phyloP scores from a whole-genome alignment of 2,888 invertebrate species.

The Aromia moschata region DNA sequence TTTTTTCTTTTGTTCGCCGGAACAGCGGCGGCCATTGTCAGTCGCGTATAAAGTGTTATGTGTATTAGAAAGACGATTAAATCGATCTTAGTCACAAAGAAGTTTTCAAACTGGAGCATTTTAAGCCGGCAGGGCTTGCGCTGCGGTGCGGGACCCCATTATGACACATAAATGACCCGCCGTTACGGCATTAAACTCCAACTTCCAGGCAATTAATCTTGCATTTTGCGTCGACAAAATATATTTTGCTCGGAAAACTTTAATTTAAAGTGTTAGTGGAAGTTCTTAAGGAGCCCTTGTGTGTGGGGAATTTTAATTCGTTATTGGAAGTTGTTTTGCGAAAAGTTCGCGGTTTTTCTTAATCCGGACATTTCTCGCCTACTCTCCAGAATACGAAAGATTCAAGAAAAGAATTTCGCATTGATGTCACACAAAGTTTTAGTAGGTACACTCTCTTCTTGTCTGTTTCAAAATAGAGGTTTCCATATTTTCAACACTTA shows the following conservation, averaged over 20 bases:
- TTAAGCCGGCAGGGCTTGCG: neutral
- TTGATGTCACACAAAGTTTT: too few relatives aligned
- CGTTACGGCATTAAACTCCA: conserved; percentile 19
- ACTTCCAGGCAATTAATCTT: conserved; percentile 36
- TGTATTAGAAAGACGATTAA: conserved; percentile 1
- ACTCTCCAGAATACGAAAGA: neutral
- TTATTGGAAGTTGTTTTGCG: neutral
- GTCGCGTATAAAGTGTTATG: too few relatives aligned
- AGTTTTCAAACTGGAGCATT: neutral
- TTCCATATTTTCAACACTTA: too few relatives aligned
- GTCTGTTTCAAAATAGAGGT: too few relatives aligned
- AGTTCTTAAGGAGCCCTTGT: conserved; percentile 10
- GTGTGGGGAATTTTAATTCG: conserved; percentile 6
- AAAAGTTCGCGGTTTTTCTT: neutral
- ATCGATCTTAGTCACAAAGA: neutral
- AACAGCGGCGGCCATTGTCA: too few relatives aligned
- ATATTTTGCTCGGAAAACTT: conserved; percentile 29
- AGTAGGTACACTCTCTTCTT: too few relatives aligned
- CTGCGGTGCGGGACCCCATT: conserved; percentile 1
- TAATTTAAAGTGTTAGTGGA: conserved; percentile 31
- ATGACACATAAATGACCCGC: conserved; percentile 19
- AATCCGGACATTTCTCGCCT: neutral
- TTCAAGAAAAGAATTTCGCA: too few relatives aligned
- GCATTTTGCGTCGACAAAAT: conserved; percentile 29
- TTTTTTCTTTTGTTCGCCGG: too few relatives aligned